Base-by-base conservation (phyloP, 2,797 vertebrate species). In the Bradypus variegatus region DNA sequence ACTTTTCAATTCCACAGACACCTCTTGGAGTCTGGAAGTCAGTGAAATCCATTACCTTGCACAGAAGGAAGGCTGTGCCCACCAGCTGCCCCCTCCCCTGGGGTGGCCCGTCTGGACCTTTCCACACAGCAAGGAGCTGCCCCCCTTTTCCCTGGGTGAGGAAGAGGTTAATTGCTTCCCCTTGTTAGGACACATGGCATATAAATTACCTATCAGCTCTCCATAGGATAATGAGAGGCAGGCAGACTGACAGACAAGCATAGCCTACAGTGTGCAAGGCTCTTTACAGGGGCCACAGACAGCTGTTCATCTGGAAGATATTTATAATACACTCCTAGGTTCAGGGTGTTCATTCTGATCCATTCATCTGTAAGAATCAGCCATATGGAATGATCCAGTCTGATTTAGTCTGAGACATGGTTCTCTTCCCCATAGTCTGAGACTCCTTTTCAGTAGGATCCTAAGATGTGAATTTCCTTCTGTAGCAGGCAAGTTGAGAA, bases 111-210 rank as follows among this genome's bases (percentile, higher is more conserved):
- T 73, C 50, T 85, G 86, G 86, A 79, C 50, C 60, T 53, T 58
- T 41, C 50, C 58, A 29, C 65, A 76, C 13, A 60, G 48, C 6
- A 11, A 85, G 50, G 38, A 91, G 58, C 38, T 21, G 10, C 55
- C 55, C 60, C 0, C 78, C 31, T 12, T 85, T 86, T 33, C 82
- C 83, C 41, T 27, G 33, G 4, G 65, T 12, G 9, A 89, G 58
- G 23, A 31, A 18, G 94, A 76, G 48, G 53, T 89, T 94, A 94
- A 90, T 95, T 60, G 75, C 41, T 94, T 96, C 50, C 62, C 67
- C 82, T 75, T 88, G 67, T 65, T 50, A 92, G 60, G 86, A 78
- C 88, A 92, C 94, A 85, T 87, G 86, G 55, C 14, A 18, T 80
- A 45, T 76, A 62, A 95, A 91, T 87, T 85, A 76, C 58, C 80